Conservation (phyloP, 2,888 invertebrate genomes). For the Drosophila atroscutellata region DNA sequence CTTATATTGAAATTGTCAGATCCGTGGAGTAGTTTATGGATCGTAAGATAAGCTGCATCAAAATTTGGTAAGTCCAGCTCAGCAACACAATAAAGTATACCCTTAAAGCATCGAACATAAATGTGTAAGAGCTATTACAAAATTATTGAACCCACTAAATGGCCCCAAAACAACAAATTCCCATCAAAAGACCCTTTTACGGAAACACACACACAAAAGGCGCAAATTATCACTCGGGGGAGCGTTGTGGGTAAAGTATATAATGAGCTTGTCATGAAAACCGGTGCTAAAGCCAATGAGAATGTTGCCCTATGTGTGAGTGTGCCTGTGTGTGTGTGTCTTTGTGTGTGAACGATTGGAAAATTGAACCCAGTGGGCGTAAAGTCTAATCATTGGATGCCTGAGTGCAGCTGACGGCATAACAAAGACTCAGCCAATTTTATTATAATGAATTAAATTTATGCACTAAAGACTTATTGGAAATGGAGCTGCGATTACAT, state of each 20-base stretch:
- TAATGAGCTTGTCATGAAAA: conserved; percentile 65
- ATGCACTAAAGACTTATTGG: conserved; percentile 3
- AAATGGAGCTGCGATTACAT: conserved; percentile 6
- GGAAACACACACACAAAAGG: conserved; percentile 10
- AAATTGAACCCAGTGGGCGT: conserved; percentile 1
- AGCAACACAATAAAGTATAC: neutral
- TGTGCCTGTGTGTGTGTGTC: conserved; percentile 46
- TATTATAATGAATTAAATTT: conserved; percentile 24
- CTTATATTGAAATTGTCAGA: neutral
- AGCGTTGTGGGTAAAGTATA: conserved; percentile 70
- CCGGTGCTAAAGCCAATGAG: conserved; percentile 20
- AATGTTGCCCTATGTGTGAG: conserved; percentile 39
- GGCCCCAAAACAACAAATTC: conserved; percentile 32
- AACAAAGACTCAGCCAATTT: conserved; percentile 32
- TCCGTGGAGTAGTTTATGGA: neutral
- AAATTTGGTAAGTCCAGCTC: neutral
- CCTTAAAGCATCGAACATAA: neutral
- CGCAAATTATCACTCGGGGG: conserved; percentile 74
- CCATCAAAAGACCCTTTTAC: conserved; percentile 13
- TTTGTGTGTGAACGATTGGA: neutral
- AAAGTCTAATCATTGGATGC: conserved; percentile 2
- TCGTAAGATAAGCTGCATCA: neutral
- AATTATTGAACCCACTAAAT: conserved; percentile 60
- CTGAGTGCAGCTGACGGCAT: conserved; percentile 23
- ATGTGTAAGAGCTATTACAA: conserved; percentile 25